Evolutionary conservation across 2,113 vertebrate genomes (phyloP), one percentile per base, ranked within the genome.

Genomic region (Procavia capensis): DNA sequence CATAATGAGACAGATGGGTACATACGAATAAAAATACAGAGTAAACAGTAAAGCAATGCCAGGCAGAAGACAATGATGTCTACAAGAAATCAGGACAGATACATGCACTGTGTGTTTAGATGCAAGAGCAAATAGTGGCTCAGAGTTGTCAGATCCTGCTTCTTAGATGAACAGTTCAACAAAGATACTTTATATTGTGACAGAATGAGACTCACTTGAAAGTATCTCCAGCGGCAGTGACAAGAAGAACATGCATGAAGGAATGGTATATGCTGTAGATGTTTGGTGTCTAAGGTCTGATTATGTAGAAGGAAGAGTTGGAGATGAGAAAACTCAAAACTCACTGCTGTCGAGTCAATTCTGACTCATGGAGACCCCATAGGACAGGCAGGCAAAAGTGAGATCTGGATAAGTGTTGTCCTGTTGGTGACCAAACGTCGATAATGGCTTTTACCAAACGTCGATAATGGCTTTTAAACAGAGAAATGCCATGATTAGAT

Each of bases 61-160:
- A 57, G 54, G 6, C 25, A n/a, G 41, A 88, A 83, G 70, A 36
- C 31, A 22, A 34, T 11, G 31, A 11, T 0, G 27, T 19, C 6
- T 61, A 2, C 20, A 70, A 25, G 34, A 41, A 41, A 75, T 1
- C 19, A 9, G 36, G 59, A 64, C 24, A 78, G 9, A 36, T 47
- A 2, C 0, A 25, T 11, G 4, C 22, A 3, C 2, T 0, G 0
- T 17, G 9, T 50, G 2, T 86, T 64, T 59, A 57, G 39, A 84
- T 2, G 0, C 4, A 36, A 14, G 29, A 31, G 5, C 10, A 14
- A 1, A 20, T 8, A 4, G 70, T 24, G 11, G 16, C 10, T 64
- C 47, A 2, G 9, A 64, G 6, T 47, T 47, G 31, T 41, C 76
- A n/a, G 34, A 36, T 9, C 64, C 72, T 25, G 59, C 41, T 74